Evolutionary conservation across 1,140 invertebrate species (phyloP).

Genomic region (Delia radicum): DNA sequence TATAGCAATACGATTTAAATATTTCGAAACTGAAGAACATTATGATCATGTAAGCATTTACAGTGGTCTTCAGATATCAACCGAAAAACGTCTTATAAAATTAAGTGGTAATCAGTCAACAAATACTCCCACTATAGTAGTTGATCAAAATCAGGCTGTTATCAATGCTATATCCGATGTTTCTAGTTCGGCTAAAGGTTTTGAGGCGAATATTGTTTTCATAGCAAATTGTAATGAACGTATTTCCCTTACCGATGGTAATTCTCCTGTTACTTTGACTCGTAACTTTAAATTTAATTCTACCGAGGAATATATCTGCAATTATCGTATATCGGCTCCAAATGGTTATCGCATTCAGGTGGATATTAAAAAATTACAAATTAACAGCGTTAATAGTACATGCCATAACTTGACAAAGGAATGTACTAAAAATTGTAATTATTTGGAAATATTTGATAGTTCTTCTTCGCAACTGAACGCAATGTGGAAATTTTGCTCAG

Average conservation of each 20-base stretch:
- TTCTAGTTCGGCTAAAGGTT: slow-evolving; percentile 57
- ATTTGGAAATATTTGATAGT: slow-evolving; percentile 71
- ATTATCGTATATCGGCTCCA: slow-evolving; percentile 55
- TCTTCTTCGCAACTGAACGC: slow-evolving; percentile 56
- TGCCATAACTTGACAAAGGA: neutral
- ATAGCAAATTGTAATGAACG: slow-evolving; percentile 62
- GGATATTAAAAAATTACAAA: slow-evolving; percentile 41
- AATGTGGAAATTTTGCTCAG: slow-evolving; percentile 64
- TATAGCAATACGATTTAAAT: slow-evolving; percentile 66
- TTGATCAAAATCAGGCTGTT: slow-evolving; percentile 61
- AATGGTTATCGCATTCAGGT: slow-evolving; percentile 58
- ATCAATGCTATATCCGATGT: slow-evolving; percentile 61
- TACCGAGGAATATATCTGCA: slow-evolving; percentile 57
- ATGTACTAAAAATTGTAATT: slow-evolving; percentile 62
- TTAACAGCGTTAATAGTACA: neutral
- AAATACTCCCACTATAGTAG: slow-evolving; percentile 60
- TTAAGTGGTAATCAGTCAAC: slow-evolving; percentile 66
- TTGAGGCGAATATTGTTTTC: slow-evolving; percentile 63
- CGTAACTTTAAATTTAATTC: slow-evolving; percentile 41
- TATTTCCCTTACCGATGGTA: slow-evolving; percentile 34
- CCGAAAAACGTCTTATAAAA: slow-evolving; percentile 57
- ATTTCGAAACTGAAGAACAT: slow-evolving; percentile 59
- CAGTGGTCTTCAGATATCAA: slow-evolving; percentile 58
- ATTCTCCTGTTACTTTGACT: slow-evolving; percentile 33
- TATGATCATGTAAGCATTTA: slow-evolving; percentile 64